phyloP scores from a whole-genome alignment of 1,140 invertebrate species.

The Apis cerana region DNA sequence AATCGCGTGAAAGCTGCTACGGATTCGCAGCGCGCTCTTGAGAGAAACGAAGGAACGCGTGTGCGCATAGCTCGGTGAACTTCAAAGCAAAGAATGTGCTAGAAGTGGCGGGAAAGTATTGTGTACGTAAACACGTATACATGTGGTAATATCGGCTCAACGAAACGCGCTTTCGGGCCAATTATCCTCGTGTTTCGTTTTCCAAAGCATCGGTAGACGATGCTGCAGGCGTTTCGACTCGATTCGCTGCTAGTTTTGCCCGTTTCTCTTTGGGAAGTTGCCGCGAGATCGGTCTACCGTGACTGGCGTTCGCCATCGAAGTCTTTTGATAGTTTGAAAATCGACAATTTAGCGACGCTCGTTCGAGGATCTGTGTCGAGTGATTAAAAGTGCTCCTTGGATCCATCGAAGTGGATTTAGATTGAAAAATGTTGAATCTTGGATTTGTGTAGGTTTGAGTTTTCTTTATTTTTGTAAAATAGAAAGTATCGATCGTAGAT shows the following conservation, averaged over 20 bases:
- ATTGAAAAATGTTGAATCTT: not conserved
- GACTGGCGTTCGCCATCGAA: not conserved
- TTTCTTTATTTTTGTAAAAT: not conserved
- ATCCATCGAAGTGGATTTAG: not conserved
- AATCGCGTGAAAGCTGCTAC: slow-evolving; percentile 46
- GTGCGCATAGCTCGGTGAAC: slow-evolving; percentile 6
- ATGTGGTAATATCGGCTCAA: not conserved
- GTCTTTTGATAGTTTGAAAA: not conserved
- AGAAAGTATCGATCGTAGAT: too few relatives aligned
- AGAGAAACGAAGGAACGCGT: not conserved
- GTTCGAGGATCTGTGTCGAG: not conserved
- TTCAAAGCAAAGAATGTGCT: slow-evolving; percentile 25
- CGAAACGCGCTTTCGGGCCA: not conserved
- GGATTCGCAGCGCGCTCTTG: slow-evolving; percentile 8
- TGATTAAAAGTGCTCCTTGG: not conserved
- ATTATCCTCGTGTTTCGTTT: not conserved
- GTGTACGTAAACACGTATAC: not conserved
- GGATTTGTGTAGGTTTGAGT: not conserved
- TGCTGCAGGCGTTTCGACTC: not conserved
- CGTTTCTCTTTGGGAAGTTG: not conserved
- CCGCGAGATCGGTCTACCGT: not conserved
- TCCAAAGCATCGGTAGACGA: not conserved
- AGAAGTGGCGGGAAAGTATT: slow-evolving; percentile 14
- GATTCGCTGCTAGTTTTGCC: not conserved
- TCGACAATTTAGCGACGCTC: not conserved